These are phyloP conservation scores for Hecatera dysodea DNA, from an alignment of 2,888 invertebrate genomes.

Conservation along the genomic window DNA sequence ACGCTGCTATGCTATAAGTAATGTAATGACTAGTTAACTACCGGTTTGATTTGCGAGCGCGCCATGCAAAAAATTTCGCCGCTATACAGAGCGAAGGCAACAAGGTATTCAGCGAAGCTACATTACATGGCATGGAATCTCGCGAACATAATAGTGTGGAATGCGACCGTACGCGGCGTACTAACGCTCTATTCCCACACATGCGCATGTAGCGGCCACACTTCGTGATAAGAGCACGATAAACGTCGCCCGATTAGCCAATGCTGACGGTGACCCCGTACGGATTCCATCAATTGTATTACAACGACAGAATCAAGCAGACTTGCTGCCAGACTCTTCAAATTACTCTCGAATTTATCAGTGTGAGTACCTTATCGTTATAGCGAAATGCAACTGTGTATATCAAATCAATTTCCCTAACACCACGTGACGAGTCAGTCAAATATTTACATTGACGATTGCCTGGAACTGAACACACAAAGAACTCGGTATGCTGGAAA, in stretches of 20 bases:
- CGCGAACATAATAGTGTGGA: conserved; percentile 87
- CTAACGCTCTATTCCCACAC: conserved; percentile 76
- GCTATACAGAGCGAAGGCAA: conserved; percentile 78
- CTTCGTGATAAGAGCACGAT: conserved; percentile 85
- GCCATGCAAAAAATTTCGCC: conserved; percentile 88
- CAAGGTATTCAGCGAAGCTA: conserved; percentile 73
- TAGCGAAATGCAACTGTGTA: conserved; percentile 45
- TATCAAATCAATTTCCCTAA: conserved; percentile 57
- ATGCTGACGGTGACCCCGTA: conserved; percentile 82
- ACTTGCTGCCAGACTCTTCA: conserved; percentile 61
- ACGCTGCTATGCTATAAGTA: conserved; percentile 62
- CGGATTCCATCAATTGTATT: conserved; percentile 72
- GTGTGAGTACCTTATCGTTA: conserved; percentile 61
- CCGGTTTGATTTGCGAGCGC: conserved; percentile 87
- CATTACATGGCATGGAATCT: conserved; percentile 82
- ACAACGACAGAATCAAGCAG: conserved; percentile 58
- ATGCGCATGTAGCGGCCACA: conserved; percentile 73
- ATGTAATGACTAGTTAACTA: conserved; percentile 79
- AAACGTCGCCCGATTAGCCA: conserved; percentile 86
- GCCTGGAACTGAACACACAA: conserved; percentile 39
- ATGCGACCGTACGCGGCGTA: conserved; percentile 80
- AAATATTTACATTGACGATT: conserved; percentile 52
- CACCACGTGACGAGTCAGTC: conserved; percentile 47
- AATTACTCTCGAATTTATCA: conserved; percentile 57
- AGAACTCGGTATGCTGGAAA: conserved; percentile 17